Evolutionary conservation across 2,888 invertebrate genomes (phyloP).

Genomic region (Homarus gammarus): DNA sequence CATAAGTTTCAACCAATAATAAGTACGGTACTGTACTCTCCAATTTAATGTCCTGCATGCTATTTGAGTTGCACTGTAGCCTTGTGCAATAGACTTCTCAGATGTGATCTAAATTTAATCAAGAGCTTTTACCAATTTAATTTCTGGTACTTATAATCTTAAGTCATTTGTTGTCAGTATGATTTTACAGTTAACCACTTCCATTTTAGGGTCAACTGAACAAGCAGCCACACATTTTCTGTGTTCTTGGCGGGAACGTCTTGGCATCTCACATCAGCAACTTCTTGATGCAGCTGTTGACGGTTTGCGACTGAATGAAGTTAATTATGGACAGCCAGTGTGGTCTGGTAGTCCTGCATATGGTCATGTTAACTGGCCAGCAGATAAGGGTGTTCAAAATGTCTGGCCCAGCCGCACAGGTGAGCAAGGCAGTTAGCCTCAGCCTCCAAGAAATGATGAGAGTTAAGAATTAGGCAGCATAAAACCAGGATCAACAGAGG

Average conservation of each 20-base stretch:
- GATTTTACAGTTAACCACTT: not conserved
- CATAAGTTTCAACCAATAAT: too few species aligned
- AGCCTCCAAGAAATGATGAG: not conserved
- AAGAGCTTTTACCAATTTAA: not conserved
- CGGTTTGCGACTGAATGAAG: constrained; percentile 52
- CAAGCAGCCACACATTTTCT: constrained; percentile 59
- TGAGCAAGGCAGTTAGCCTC: too few species aligned
- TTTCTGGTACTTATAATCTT: not conserved
- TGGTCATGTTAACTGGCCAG: not conserved
- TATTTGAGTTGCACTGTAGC: too few species aligned
- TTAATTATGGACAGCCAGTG: constrained; percentile 4
- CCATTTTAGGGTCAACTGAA: constrained; percentile 56
- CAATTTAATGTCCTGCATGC: too few species aligned
- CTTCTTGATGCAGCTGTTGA: constrained; percentile 80
- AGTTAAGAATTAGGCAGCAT: not conserved
- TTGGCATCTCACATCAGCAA: constrained; percentile 87
- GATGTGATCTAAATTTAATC: not conserved
- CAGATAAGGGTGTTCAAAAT: constrained; percentile 17
- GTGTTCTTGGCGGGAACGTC: constrained; percentile 85
- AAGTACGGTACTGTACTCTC: too few species aligned
- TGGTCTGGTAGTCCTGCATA: not conserved
- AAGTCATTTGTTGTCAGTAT: not conserved
- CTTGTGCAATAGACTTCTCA: too few species aligned
- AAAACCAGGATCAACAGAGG: constrained; percentile 13
- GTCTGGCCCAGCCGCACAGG: constrained; percentile 48